These are phyloP conservation scores for Agonopterix subpropinquella DNA, from an alignment of 2,888 invertebrate species.

Conservation along the genomic window DNA sequence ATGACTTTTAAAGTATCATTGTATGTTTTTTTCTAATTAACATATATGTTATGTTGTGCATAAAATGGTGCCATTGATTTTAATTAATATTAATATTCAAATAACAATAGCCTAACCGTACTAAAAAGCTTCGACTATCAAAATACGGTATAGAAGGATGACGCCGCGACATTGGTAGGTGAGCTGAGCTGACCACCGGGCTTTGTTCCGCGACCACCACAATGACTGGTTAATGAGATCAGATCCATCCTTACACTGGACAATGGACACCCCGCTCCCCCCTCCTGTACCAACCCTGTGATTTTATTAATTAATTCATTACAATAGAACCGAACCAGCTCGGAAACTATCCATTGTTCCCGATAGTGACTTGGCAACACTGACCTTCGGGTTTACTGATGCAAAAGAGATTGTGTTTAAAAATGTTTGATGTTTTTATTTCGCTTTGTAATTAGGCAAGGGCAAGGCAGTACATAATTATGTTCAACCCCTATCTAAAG, in stretches of 20 bases:
- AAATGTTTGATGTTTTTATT: too few relatives aligned
- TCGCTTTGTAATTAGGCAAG: too few relatives aligned
- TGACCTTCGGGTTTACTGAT: constrained; percentile 30
- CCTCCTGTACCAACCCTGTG: constrained; percentile 48
- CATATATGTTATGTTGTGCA: too few relatives aligned
- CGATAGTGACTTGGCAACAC: constrained; percentile 58
- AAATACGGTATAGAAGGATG: constrained; percentile 22
- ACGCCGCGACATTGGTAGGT: constrained; percentile 44
- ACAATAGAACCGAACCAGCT: constrained; percentile 67
- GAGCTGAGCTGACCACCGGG: constrained; percentile 35
- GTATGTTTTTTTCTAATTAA: too few relatives aligned
- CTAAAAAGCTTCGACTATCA: neutral
- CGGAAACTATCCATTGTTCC: constrained; percentile 61
- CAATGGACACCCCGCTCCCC: constrained; percentile 37
- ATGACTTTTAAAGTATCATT: too few relatives aligned
- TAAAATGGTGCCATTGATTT: too few relatives aligned
- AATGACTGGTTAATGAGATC: constrained; percentile 75
- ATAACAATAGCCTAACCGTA: too few relatives aligned
- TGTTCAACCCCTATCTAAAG: too few relatives aligned
- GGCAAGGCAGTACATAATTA: too few relatives aligned
- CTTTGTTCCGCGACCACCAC: constrained; percentile 54
- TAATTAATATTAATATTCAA: too few relatives aligned
- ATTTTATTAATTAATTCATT: constrained; percentile 75
- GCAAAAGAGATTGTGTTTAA: constrained; percentile 3
- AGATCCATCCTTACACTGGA: constrained; percentile 64